phyloP scores from a whole-genome alignment of 2,113 vertebrate genomes.

The Oceanites oceanicus region DNA sequence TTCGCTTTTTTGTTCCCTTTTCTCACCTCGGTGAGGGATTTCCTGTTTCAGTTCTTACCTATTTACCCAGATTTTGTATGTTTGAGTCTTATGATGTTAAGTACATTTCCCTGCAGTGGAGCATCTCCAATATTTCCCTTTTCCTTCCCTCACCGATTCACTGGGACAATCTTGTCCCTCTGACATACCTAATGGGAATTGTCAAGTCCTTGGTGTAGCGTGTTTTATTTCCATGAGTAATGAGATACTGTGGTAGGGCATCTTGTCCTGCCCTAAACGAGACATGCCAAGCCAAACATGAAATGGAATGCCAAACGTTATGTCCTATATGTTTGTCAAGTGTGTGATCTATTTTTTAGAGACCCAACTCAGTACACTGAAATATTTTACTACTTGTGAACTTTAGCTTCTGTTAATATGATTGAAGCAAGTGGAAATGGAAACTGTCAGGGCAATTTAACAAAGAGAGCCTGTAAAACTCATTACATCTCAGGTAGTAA shows the following conservation, averaged over 20 bases:
- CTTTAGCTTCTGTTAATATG: constrained; percentile 81
- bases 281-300: constrained; percentile 63
- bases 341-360: constrained; percentile 71
- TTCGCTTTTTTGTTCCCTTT: neutral
- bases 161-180: neutral
- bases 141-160: neutral
- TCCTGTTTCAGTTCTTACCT: neutral
- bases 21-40: neutral
- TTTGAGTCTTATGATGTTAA: neutral
- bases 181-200: constrained; percentile 22
- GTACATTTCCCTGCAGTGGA: neutral
- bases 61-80: neutral
- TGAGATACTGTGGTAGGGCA: constrained; percentile 23
- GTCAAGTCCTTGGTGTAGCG: constrained; percentile 23
- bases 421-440: constrained; percentile 78
- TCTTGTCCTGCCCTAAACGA: constrained; percentile 46
- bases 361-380: constrained; percentile 54
- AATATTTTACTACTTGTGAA: constrained; percentile 77
- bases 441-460: constrained; percentile 81
- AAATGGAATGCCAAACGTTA: constrained; percentile 49
- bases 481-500: constrained; percentile 73
- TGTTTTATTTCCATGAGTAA: constrained; percentile 63
- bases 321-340: constrained; percentile 59
- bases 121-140: neutral
- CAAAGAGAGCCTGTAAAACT: constrained; percentile 75